Base-by-base conservation (phyloP, 2,113 vertebrate species). In the Grammomys surdaster region DNA sequence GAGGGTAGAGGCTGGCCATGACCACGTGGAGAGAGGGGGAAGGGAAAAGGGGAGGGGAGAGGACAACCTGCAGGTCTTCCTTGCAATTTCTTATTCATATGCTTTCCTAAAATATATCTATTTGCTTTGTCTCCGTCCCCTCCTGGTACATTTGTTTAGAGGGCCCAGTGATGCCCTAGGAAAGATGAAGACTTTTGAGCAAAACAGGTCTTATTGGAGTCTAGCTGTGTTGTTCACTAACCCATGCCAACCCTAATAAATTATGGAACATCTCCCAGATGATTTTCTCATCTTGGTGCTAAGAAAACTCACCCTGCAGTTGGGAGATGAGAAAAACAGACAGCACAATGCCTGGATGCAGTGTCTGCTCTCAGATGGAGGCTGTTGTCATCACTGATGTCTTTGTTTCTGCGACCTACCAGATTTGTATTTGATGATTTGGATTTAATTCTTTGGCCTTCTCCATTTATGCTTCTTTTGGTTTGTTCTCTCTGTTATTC, bases 181-280 rank as follows among this genome's bases (percentile, higher is more conserved):
- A 76, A 87, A 89, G 78, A 91, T 60, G 56, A 94, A 91, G 90
- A 60, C 40, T 92, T 80, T 93, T 69, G 28, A 93, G 75, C 28
- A 72, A 95, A 86, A 24, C 72, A 86, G 75, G 43, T 46, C 40
- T 72, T 36, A 20, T 84, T 94, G 89, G 48, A 90, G n/a, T 84
- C 70, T 60, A 46, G 31, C 26, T 88, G 51, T 94, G 51, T 43
- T 40, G 31, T 88, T 97, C 88, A 40, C 43, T 76, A 1, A 31
- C 20, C n/a, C 88, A 0, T 33, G 75, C 77, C n/a, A 92, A n/a
- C 65, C 60, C 36, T 72, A 81, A 65, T 65, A 88, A 94, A 56
- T 75, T 82, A 84, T 28, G 58, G 60, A 80, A 54, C 43, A 46
- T 67, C 60, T 88, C 84, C 31, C 43, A 70, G 60, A 9, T 31